Conservation (phyloP, 2,888 invertebrate species). For the Stictocephala bisonia region DNA sequence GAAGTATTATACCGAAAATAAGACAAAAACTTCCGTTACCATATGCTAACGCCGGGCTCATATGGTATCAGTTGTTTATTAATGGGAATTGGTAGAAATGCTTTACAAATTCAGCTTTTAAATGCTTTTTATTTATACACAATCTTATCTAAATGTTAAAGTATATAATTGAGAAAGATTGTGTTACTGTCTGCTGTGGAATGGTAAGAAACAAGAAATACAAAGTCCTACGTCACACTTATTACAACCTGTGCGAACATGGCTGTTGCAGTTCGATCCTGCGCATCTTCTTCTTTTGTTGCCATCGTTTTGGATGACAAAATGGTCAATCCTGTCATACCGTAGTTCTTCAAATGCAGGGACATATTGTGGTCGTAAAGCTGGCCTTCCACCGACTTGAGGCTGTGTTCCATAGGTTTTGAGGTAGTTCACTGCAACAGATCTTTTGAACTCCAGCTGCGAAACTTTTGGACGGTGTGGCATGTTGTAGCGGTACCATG, state of each 20-base stretch:
- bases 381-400: slow-evolving; percentile 10
- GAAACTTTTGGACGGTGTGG: slow-evolving; percentile 10
- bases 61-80: too few species aligned
- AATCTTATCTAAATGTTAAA: too few species aligned
- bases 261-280: background rate
- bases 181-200: background rate
- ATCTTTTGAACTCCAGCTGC: slow-evolving; percentile 13
- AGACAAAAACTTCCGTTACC: too few species aligned
- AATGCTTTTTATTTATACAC: too few species aligned
- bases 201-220: background rate
- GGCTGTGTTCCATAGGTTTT: slow-evolving; percentile 2
- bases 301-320: background rate
- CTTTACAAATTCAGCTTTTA: too few species aligned
- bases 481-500: slow-evolving; percentile 11
- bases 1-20: too few species aligned
- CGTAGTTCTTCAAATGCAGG: slow-evolving; percentile 18
- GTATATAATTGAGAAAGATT: too few species aligned
- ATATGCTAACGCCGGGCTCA: too few species aligned
- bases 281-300: slow-evolving; percentile 12
- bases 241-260: slow-evolving; percentile 6
- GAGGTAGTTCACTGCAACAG: background rate
- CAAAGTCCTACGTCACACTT: background rate
- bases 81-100: too few species aligned
- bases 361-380: slow-evolving; percentile 1
- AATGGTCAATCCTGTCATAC: slow-evolving; percentile 6